These are phyloP conservation scores for Chrysolina haemoptera DNA, from an alignment of 2,888 invertebrate species.

Conservation along the genomic window DNA sequence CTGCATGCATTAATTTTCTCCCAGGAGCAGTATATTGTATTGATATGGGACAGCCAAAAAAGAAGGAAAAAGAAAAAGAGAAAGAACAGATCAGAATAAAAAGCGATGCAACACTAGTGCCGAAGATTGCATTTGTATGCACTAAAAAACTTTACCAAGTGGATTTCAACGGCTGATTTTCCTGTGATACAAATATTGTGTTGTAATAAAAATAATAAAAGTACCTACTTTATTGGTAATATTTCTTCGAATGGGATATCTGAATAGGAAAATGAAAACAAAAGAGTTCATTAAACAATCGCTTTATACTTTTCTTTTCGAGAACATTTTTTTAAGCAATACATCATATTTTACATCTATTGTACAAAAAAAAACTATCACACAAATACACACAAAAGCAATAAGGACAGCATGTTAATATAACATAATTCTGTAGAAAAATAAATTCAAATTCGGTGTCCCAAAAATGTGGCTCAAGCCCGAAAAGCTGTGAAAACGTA, in stretches of 20 bases:
- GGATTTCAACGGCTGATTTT: conserved; percentile 64
- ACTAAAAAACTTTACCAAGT: conserved; percentile 74
- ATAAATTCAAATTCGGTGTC: conserved; percentile 19
- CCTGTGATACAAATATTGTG: not conserved
- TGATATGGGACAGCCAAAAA: conserved; percentile 72
- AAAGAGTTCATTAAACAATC: conserved; percentile 53
- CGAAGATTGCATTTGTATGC: conserved; percentile 72
- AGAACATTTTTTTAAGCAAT: conserved; percentile 67
- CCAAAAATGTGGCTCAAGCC: conserved; percentile 12
- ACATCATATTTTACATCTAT: conserved; percentile 75
- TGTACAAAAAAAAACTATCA: conserved; percentile 75
- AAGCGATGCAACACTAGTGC: conserved; percentile 61
- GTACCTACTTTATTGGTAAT: no score
- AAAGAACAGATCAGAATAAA: conserved; percentile 56
- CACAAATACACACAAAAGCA: conserved; percentile 70
- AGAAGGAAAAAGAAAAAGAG: conserved; percentile 68
- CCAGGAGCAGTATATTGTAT: conserved; percentile 74
- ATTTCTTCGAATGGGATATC: not conserved
- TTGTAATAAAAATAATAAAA: not conserved
- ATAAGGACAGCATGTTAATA: conserved; percentile 61
- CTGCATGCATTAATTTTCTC: conserved; percentile 72
- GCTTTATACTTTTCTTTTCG: conserved; percentile 55
- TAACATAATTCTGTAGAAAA: conserved; percentile 48
- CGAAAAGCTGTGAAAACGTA: conserved; percentile 28
- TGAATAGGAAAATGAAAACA: conserved; percentile 33